Conservation (phyloP, 2,113 vertebrate species). For the Petroica traversi region DNA sequence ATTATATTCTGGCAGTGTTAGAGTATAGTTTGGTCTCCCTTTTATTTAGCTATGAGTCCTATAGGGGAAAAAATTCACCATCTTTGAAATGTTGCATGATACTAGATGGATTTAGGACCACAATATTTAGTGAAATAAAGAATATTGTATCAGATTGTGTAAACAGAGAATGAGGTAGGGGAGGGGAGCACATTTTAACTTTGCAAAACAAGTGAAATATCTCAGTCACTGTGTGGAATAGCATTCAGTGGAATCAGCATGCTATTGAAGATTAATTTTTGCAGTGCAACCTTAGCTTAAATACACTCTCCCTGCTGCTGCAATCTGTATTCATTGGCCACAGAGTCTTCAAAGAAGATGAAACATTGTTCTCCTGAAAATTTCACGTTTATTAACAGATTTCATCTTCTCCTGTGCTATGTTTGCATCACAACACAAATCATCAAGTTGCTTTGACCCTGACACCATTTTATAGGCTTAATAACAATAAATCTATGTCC, state of each 20-base stretch:
- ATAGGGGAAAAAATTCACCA: neutral
- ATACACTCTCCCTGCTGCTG: neutral
- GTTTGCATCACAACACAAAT: slow-evolving; percentile 76
- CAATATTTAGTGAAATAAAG: neutral
- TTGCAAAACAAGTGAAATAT: neutral
- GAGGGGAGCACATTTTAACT: neutral
- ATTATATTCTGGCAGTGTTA: neutral
- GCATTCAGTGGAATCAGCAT: neutral
- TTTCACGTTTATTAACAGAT: slow-evolving; percentile 70
- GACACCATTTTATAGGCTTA: slow-evolving; percentile 78
- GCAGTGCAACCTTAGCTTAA: neutral
- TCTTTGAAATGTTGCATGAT: neutral
- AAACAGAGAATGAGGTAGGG: neutral
- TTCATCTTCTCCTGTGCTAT: slow-evolving; percentile 55
- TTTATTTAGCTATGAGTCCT: neutral
- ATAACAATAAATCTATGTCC: slow-evolving; percentile 79
- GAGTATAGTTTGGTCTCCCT: neutral
- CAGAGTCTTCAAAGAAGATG: slow-evolving; percentile 34
- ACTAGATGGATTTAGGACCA: neutral
- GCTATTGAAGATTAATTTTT: neutral
- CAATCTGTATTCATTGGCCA: neutral
- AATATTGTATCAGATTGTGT: neutral
- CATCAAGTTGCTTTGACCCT: slow-evolving; percentile 75
- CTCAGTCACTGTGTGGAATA: neutral
- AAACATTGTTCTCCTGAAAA: slow-evolving; percentile 37